Evolutionary conservation across 2,888 invertebrate genomes (phyloP).

Genomic region (Melipona beecheii): DNA sequence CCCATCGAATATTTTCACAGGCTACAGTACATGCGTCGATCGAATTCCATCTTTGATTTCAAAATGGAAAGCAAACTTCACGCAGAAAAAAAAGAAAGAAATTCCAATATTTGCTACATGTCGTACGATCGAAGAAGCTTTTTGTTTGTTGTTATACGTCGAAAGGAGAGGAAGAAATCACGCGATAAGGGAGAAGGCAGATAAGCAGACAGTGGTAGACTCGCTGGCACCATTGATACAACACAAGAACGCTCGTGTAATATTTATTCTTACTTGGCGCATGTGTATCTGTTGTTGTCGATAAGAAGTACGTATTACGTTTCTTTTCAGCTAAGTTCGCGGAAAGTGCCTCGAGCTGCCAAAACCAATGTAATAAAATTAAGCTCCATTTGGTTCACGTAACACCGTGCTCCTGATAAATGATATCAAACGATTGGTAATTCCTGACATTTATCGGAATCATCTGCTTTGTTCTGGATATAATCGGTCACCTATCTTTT

Average conservation of each 20-base stretch:
- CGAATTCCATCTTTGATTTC: background rate
- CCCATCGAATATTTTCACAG: background rate
- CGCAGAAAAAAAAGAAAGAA: background rate
- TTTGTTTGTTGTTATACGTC: background rate
- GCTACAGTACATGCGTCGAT: background rate
- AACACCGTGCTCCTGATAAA: conserved; percentile 34
- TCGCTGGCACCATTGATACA: conserved; percentile 59
- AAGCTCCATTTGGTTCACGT: conserved; percentile 5
- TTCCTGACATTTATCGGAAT: conserved; percentile 11
- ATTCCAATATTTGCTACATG: background rate
- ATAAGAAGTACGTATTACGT: conserved; percentile 29
- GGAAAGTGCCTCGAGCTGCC: conserved; percentile 1
- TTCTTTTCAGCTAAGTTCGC: background rate
- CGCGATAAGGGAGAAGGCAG: conserved; percentile 12
- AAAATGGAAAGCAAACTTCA: background rate
- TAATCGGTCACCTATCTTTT: conserved; percentile 20
- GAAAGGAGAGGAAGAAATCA: background rate
- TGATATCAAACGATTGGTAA: conserved; percentile 12
- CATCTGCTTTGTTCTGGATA: conserved; percentile 30
- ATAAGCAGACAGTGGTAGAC: conserved; percentile 60
- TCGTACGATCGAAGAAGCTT: background rate
- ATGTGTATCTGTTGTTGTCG: background rate
- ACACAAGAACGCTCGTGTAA: background rate
- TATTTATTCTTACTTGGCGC: background rate
- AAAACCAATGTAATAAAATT: conserved; percentile 5